A percentile compares a stretch with the other conserved stretches of the same genome.
These are phyloP conservation scores for Neofelis nebulosa DNA, from an alignment of 2,113 vertebrate species.

Conservation along the genomic window DNA sequence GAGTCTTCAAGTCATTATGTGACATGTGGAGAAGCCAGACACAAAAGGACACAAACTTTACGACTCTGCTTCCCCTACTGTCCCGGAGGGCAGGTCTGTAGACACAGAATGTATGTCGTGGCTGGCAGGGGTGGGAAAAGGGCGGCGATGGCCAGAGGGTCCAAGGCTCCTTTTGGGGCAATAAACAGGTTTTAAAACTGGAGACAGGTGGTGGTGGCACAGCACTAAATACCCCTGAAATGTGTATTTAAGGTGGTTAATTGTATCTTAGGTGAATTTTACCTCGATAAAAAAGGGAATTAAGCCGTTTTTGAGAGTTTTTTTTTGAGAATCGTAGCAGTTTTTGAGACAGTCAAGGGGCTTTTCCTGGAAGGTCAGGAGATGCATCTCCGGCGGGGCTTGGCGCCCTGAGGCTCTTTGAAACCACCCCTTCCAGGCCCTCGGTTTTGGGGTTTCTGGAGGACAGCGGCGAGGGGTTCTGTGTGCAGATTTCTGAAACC, in stretches of 20 bases:
- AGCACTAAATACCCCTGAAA: not conserved
- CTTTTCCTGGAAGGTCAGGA: not conserved
- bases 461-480: not conserved
- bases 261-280: not conserved
- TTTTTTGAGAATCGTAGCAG: not conserved
- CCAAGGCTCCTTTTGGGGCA: not conserved
- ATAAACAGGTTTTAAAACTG: not conserved
- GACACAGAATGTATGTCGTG: accelerated
- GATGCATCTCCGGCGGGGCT: not conserved
- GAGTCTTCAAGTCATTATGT: not conserved
- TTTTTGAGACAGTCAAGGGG: not conserved
- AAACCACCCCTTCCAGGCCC: not conserved
- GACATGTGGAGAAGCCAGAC: no score
- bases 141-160: accelerated
- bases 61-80: accelerated
- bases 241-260: not conserved
- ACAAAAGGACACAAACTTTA: accelerated
- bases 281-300: not conserved
- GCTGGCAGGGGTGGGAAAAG: not conserved
- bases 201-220: not conserved
- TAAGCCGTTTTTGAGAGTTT: not conserved
- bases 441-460: not conserved
- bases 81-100: not conserved
- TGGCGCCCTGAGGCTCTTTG: not conserved
- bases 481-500: not conserved